Conservation (phyloP, 2,113 vertebrate species). For the Orientallactaga bullata region DNA sequence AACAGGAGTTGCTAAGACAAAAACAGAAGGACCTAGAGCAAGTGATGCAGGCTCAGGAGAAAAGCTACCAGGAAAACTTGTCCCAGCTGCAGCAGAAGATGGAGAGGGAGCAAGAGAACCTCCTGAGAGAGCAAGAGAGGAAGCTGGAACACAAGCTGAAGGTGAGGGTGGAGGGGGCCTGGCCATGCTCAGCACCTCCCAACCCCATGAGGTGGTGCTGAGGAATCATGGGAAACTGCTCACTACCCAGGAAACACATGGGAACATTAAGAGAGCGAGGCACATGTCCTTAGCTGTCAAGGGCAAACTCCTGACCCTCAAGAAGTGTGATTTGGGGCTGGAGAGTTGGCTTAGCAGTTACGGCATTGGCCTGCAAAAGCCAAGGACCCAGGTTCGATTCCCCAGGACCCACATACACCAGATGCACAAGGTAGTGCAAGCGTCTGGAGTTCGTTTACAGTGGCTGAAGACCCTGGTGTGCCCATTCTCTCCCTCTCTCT, state of each 20-base stretch:
- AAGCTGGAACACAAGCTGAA: constrained; percentile 18
- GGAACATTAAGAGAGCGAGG: neutral
- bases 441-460: no score
- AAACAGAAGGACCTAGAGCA: constrained; percentile 22
- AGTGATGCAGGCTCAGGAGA: constrained; percentile 38
- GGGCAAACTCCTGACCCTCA: neutral
- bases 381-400: neutral
- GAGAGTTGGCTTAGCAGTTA: neutral
- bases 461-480: no score
- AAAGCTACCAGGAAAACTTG: constrained; percentile 17
- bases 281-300: neutral
- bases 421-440: no score
- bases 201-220: neutral
- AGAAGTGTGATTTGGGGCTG: neutral
- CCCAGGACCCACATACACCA: no score
- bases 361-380: no score
- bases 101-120: neutral
- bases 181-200: neutral
- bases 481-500: no score
- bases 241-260: no score
- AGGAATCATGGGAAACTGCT: no score
- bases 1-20: constrained; percentile 26
- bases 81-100: constrained; percentile 44
- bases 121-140: neutral
- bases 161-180: neutral